These are phyloP conservation scores for Euura lappo DNA, from an alignment of 1,140 invertebrate species.

Conservation along the genomic window DNA sequence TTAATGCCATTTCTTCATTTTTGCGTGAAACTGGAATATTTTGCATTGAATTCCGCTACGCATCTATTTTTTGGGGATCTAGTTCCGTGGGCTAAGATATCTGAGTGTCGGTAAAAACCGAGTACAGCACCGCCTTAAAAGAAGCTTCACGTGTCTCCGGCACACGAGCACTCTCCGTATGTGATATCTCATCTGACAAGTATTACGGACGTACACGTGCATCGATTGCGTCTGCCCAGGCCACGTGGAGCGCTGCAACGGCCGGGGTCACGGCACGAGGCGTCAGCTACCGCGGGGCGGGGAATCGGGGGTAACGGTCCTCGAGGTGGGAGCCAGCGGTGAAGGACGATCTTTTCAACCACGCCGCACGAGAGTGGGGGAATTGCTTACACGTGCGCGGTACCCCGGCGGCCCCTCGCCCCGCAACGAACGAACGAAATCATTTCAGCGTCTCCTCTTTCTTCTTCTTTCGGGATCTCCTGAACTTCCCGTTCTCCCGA, in stretches of 20 bases:
- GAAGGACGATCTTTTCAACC: slow-evolving; percentile 4
- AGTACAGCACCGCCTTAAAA: too few species aligned
- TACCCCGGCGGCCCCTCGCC: not conserved
- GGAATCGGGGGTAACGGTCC: not conserved
- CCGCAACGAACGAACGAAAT: not conserved
- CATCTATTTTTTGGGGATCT: too few species aligned
- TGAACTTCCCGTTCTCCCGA: not conserved
- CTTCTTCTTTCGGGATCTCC: not conserved
- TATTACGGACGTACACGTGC: not conserved
- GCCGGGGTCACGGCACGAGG: slow-evolving; percentile 3
- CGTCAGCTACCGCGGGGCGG: not conserved
- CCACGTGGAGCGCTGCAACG: not conserved
- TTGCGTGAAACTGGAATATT: too few species aligned
- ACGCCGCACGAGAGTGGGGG: not conserved
- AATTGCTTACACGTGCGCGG: not conserved
- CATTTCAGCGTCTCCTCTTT: not conserved
- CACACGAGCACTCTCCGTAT: too few species aligned
- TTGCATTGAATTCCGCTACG: too few species aligned
- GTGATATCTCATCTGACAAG: too few species aligned
- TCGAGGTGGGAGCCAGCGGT: not conserved
- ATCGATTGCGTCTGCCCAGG: slow-evolving; percentile 2
- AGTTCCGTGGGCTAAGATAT: too few species aligned
- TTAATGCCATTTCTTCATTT: too few species aligned
- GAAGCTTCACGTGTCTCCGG: too few species aligned
- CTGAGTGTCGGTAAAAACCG: too few species aligned